These are phyloP conservation scores for Neria commutata DNA, from an alignment of 2,888 invertebrate genomes.

Conservation along the genomic window DNA sequence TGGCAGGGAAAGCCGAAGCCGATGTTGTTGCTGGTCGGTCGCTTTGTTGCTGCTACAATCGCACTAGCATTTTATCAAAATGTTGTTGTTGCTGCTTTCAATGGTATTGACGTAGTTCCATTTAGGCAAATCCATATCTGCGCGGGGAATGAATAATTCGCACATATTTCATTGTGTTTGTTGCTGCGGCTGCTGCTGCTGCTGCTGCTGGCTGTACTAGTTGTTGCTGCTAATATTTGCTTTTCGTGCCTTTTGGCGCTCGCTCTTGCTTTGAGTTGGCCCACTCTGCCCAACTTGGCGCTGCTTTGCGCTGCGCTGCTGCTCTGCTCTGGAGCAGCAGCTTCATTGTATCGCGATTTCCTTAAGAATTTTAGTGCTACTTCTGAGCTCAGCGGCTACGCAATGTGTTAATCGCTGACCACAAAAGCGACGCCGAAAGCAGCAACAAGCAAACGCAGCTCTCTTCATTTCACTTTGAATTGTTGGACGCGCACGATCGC, in stretches of 20 bases:
- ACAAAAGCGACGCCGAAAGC: not conserved
- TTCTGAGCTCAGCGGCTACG: constrained; percentile 39
- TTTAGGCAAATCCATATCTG: too few relatives aligned
- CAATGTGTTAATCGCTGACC: constrained; percentile 21
- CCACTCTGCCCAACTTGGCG: not conserved
- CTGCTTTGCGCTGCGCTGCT: constrained; percentile 8
- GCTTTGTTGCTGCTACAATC: not conserved
- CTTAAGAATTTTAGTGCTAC: constrained; percentile 50
- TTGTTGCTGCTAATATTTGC: not conserved
- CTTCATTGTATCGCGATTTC: constrained; percentile 41
- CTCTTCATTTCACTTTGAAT: too few relatives aligned
- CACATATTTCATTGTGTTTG: constrained; percentile 12
- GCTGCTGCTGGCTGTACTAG: constrained; percentile 17
- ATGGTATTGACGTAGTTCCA: too few relatives aligned
- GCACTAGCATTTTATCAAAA: not conserved
- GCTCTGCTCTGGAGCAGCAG: constrained; percentile 13
- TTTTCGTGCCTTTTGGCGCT: too few relatives aligned
- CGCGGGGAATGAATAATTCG: too few relatives aligned
- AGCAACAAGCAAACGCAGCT: too few relatives aligned
- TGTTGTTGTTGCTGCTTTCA: constrained; percentile 6
- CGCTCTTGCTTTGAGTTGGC: too few relatives aligned
- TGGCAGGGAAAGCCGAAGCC: constrained; percentile 10
- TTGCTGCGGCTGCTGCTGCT: constrained; percentile 16
- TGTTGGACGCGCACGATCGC: too few relatives aligned
- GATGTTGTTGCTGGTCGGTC: constrained; percentile 4